Percentiles rank a stretch among this genome's conserved stretches.
These are phyloP conservation scores for Salvelinus namaycush DNA, from an alignment of 2,113 vertebrate genomes.

Conservation along the genomic window DNA sequence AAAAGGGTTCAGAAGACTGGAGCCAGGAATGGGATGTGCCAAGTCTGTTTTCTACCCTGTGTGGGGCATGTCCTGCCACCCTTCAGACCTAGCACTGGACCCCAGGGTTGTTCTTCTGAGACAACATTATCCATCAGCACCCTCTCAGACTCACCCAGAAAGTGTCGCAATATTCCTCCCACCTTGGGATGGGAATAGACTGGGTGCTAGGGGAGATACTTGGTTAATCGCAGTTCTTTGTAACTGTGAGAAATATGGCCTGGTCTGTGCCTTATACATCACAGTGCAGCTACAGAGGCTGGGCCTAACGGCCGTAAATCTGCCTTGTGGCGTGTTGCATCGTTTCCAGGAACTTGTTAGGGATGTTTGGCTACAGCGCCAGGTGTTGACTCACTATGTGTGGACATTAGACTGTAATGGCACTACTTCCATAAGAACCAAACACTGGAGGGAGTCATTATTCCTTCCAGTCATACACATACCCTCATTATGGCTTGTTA, in stretches of 20 bases:
- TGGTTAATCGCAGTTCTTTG: slow-evolving; percentile 41
- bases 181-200: slow-evolving; percentile 8
- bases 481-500: no score
- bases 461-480: slow-evolving; percentile 20
- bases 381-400: slow-evolving; percentile 52
- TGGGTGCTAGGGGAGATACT: neutral
- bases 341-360: no score
- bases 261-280: slow-evolving; percentile 59
- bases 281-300: slow-evolving; percentile 43
- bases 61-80: neutral
- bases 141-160: slow-evolving; percentile 29
- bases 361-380: slow-evolving; percentile 49
- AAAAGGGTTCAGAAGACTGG: no score
- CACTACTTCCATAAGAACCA: slow-evolving; percentile 48
- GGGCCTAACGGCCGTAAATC: slow-evolving; percentile 51
- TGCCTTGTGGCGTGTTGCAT: slow-evolving; percentile 5
- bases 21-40: neutral
- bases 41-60: neutral
- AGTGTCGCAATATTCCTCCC: slow-evolving; percentile 26
- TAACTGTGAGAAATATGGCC: slow-evolving; percentile 56
- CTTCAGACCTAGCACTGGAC: no score
- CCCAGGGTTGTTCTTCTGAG: slow-evolving; percentile 21
- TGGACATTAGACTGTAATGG: slow-evolving; percentile 55
- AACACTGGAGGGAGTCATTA: slow-evolving; percentile 12
- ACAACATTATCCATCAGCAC: slow-evolving; percentile 39